Evolutionary conservation across 2,113 vertebrate genomes (phyloP).

Genomic region (Actenoides lindsayi): DNA sequence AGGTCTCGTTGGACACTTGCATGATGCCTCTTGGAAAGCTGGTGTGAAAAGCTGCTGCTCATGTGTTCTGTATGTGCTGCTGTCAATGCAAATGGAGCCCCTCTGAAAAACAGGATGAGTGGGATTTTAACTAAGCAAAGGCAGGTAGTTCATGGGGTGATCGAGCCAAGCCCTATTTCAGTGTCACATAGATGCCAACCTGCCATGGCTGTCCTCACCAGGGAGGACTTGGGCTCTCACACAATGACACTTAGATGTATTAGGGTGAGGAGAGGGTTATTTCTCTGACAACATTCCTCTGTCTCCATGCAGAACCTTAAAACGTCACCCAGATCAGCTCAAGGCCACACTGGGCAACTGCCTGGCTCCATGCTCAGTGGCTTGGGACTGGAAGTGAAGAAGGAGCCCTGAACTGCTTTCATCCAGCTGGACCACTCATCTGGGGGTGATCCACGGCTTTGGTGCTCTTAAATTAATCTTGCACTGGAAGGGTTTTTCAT

Average conservation of each 20-base stretch:
- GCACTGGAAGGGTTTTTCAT: neutral
- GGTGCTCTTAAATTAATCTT: neutral
- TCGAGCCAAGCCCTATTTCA: rapidly evolving
- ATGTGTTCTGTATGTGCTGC: neutral
- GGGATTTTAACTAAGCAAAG: neutral
- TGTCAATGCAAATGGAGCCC: neutral
- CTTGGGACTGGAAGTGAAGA: neutral
- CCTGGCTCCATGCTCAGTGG: neutral
- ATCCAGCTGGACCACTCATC: neutral
- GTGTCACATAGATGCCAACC: rapidly evolving
- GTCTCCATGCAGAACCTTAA: neutral
- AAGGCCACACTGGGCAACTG: neutral
- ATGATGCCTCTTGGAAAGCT: neutral
- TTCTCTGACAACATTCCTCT: neutral
- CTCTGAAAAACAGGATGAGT: neutral
- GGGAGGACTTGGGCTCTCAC: neutral
- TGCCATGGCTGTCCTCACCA: neutral
- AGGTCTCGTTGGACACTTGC: neutral
- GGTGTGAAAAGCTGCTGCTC: neutral
- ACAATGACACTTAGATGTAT: neutral
- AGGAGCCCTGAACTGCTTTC: neutral
- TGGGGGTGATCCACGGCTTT: neutral
- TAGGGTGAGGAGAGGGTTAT: neutral
- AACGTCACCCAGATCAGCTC: neutral
- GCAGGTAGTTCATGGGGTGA: neutral